A percentile compares a stretch with the other conserved stretches of the same genome.
Evolutionary conservation across 2,888 invertebrate genomes (phyloP).

Genomic region (Leucophenga maculata): DNA sequence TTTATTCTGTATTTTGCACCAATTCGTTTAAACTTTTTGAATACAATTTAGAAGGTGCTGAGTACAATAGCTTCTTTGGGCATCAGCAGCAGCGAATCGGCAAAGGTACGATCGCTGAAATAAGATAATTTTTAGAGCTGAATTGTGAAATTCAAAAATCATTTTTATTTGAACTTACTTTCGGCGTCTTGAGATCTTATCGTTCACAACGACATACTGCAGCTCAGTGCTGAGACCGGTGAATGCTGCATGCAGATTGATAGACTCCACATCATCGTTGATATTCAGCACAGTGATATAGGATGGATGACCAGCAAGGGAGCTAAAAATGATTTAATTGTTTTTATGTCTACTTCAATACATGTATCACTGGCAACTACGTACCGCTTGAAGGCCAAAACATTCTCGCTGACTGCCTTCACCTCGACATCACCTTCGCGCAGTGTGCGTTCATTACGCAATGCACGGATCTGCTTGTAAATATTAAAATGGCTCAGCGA

Average conservation of each 20-base stretch:
- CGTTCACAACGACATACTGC: conserved; percentile 61
- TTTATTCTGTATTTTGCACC: not conserved
- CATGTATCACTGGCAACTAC: conserved; percentile 23
- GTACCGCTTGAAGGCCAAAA: conserved; percentile 65
- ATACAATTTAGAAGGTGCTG: conserved; percentile 47
- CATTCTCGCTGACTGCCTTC: conserved; percentile 55
- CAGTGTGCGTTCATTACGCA: conserved; percentile 62
- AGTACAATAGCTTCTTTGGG: conserved; percentile 68
- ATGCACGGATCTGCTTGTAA: conserved; percentile 74
- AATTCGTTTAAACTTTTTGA: not conserved
- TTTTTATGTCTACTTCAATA: not conserved
- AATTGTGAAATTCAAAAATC: not conserved
- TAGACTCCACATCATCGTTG: not conserved
- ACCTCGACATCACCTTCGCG: conserved; percentile 60
- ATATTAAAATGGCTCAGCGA: conserved; percentile 76
- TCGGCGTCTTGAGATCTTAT: conserved; percentile 57
- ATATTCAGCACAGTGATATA: conserved; percentile 56
- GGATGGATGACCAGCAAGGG: conserved; percentile 44
- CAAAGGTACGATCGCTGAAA: conserved; percentile 54
- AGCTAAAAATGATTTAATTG: conserved; percentile 32
- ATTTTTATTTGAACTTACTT: conserved; percentile 51
- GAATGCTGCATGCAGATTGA: conserved; percentile 44
- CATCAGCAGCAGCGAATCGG: conserved; percentile 57
- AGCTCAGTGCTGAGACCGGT: conserved; percentile 48
- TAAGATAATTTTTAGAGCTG: conserved; percentile 18